Conservation (phyloP, 2,113 vertebrate species). For the Oryzias melastigma region DNA sequence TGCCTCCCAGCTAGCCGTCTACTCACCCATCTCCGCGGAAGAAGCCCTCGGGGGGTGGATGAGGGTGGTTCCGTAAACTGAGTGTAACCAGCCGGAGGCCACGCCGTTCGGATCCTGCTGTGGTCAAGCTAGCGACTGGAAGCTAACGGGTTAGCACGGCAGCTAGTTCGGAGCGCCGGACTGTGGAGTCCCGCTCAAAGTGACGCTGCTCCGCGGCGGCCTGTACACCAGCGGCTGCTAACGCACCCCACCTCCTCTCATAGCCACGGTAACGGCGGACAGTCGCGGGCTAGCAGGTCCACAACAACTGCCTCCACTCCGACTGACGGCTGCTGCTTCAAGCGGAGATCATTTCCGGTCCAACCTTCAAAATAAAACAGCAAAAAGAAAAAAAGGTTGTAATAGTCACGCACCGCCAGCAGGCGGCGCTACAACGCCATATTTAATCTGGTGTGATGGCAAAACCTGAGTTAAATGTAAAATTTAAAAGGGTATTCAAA, state of each 20-base stretch:
- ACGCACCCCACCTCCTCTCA: constrained; percentile 44
- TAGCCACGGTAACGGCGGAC: constrained; percentile 21
- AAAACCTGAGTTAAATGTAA: too few relatives aligned
- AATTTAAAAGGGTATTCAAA: too few relatives aligned
- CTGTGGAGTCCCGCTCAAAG: constrained; percentile 21
- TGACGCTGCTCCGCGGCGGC: constrained; percentile 33
- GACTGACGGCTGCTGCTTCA: neutral
- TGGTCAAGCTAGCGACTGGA: constrained; percentile 14
- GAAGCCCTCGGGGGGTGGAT: constrained; percentile 33
- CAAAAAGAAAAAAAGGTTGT: accelerated
- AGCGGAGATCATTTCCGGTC: constrained; percentile 14
- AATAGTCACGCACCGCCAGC: neutral
- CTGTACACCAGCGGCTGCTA: constrained; percentile 39
- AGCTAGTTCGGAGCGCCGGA: constrained; percentile 15
- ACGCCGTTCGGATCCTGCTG: constrained; percentile 24
- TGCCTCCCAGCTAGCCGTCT: constrained; percentile 1
- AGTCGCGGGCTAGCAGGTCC: constrained; percentile 23
- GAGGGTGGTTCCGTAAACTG: constrained; percentile 33
- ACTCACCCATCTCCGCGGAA: constrained; percentile 68
- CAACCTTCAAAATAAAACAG: constrained; percentile 54
- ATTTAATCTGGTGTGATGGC: too few relatives aligned
- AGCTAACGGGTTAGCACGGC: constrained; percentile 23
- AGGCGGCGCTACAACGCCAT: neutral
- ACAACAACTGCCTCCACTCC: constrained; percentile 24
- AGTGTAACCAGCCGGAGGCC: constrained; percentile 64